Conservation (phyloP, 1,140 invertebrate species). For the Apocrypta bakeri region DNA sequence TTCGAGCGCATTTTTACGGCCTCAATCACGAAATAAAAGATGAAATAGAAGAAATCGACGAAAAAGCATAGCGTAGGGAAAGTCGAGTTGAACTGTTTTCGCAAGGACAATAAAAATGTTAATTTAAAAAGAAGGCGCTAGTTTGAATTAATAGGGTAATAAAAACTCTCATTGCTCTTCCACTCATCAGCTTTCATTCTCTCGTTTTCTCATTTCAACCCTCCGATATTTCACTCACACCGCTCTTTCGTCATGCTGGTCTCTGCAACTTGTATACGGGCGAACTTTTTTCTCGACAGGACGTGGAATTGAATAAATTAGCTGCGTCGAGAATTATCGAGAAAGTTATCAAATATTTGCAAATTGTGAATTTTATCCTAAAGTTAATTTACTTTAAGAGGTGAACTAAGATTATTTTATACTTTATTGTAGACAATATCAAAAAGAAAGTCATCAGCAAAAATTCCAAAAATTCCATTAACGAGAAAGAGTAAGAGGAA, state of each 20-base stretch:
- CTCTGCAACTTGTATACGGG: slow-evolving; percentile 39
- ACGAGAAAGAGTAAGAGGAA: background rate
- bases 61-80: slow-evolving; percentile 15
- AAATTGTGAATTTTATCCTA: background rate
- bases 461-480: background rate
- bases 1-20: slow-evolving; percentile 2
- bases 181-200: slow-evolving; percentile 59
- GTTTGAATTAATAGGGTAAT: slow-evolving; percentile 72
- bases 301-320: slow-evolving; percentile 65
- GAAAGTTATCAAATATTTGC: slow-evolving; percentile 15
- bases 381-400: background rate
- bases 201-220: slow-evolving; percentile 56
- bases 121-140: slow-evolving; percentile 72
- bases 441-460: background rate
- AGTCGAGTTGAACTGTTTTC: background rate
- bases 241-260: background rate
- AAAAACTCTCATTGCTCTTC: slow-evolving; percentile 65
- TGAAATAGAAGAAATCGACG: slow-evolving; percentile 42
- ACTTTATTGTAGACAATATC: background rate
- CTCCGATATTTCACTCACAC: slow-evolving; percentile 41
- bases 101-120: slow-evolving; percentile 70
- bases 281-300: slow-evolving; percentile 35
- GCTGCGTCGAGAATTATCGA: slow-evolving; percentile 65
- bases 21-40: slow-evolving; percentile 1
- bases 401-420: background rate